Conservation (phyloP, 2,113 vertebrate genomes). For the Bothrops jararaca region DNA sequence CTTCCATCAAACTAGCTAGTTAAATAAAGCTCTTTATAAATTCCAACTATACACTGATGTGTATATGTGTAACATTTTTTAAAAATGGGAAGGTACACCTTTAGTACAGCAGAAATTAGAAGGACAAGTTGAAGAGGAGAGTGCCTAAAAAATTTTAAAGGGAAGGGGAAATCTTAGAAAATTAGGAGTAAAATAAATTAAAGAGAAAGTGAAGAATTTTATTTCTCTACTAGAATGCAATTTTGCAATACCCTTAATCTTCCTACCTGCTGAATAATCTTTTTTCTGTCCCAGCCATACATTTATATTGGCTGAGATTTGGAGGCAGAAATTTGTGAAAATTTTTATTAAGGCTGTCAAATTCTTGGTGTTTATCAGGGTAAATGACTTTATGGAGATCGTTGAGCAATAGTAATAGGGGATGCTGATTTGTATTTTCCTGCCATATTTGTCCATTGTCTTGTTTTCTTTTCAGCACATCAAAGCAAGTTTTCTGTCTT, state of each 20-base stretch:
- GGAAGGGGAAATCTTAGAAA: not conserved
- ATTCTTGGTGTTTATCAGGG: not conserved
- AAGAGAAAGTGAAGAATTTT: not conserved
- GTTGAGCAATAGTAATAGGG: not conserved
- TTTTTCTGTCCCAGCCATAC: not conserved
- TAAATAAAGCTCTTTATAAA: not conserved
- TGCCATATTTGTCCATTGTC: not conserved
- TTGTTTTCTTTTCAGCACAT: not conserved
- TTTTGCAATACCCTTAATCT: not conserved
- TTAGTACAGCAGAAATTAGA: not conserved
- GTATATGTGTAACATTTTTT: not conserved
- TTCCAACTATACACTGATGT: not conserved
- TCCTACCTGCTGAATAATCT: not conserved
- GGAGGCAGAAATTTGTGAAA: not conserved
- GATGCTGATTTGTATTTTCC: not conserved
- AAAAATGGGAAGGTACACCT: not conserved
- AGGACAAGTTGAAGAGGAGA: not conserved
- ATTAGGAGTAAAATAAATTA: not conserved
- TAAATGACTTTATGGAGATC: not conserved
- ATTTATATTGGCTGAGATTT: not conserved
- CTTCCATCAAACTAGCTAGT: not conserved
- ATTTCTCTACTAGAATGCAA: not conserved
- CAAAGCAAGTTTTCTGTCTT: not conserved
- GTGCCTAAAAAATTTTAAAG: not conserved
- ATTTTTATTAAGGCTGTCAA: not conserved